These are phyloP conservation scores for Acleris cristana DNA, from an alignment of 2,888 invertebrate genomes.

Conservation along the genomic window DNA sequence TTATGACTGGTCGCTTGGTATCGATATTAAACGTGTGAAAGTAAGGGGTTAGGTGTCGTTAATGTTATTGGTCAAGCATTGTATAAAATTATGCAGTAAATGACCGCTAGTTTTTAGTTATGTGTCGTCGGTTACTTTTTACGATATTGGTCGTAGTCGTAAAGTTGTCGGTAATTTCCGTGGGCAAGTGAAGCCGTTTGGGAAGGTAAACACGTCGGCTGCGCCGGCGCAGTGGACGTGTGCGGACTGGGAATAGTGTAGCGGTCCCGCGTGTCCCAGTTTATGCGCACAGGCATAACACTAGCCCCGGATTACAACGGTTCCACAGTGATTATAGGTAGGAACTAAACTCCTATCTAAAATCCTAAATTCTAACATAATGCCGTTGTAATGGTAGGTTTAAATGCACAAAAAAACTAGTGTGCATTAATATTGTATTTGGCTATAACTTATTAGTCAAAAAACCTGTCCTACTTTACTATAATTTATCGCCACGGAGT, in stretches of 20 bases:
- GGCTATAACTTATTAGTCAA: too few species aligned
- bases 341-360: too few species aligned
- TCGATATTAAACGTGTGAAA: slow-evolving; percentile 27
- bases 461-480: neutral
- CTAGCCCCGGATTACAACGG: neutral
- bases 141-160: neutral
- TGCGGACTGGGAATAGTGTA: slow-evolving; percentile 31
- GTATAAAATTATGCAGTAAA: neutral
- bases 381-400: too few species aligned
- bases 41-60: slow-evolving; percentile 5
- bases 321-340: too few species aligned
- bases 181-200: neutral
- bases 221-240: slow-evolving; percentile 20
- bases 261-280: slow-evolving; percentile 29
- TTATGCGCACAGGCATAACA: slow-evolving; percentile 20
- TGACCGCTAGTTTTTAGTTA: neutral
- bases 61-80: slow-evolving; percentile 15
- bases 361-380: too few species aligned
- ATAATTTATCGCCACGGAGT: neutral
- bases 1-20: slow-evolving; percentile 45
- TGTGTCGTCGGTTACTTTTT: slow-evolving; percentile 3
- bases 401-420: too few species aligned
- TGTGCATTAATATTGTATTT: too few species aligned
- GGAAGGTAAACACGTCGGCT: slow-evolving; percentile 14
- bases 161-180: slow-evolving; percentile 12